These are phyloP conservation scores for Columbina picui DNA, from an alignment of 2,113 vertebrate genomes.

Conservation along the genomic window DNA sequence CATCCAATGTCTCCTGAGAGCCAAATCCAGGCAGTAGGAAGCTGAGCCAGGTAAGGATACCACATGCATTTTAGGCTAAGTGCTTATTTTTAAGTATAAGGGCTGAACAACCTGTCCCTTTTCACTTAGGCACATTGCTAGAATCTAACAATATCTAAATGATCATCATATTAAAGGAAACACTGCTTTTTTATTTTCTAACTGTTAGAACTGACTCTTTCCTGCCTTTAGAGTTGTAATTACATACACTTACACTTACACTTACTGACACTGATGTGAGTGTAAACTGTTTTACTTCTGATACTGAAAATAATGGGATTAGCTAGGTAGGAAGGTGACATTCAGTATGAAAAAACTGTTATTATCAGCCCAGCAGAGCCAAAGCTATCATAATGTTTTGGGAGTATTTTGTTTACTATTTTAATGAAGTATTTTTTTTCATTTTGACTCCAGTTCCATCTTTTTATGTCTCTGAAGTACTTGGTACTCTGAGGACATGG, in stretches of 20 bases:
- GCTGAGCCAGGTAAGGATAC: background rate
- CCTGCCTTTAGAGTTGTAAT: background rate
- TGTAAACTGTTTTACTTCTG: background rate
- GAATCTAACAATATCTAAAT: background rate
- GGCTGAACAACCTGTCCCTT: background rate
- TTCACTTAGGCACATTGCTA: background rate
- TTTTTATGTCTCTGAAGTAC: background rate
- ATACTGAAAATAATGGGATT: background rate
- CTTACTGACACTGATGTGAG: background rate
- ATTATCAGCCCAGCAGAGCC: background rate
- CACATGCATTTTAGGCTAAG: background rate
- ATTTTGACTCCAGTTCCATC: background rate
- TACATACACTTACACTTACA: background rate
- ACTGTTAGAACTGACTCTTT: background rate
- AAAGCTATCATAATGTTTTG: background rate
- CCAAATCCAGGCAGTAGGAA: background rate
- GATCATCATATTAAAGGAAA: background rate
- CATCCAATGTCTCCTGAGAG: background rate
- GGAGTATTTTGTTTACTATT: background rate
- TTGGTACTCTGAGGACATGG: background rate
- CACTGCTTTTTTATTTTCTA: background rate
- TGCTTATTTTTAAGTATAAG: background rate
- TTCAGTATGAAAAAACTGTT: background rate
- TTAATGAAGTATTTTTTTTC: background rate
- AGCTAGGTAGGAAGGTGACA: background rate